Evolutionary conservation across 2,113 vertebrate genomes (phyloP).

Genomic region (Tetrax tetrax): DNA sequence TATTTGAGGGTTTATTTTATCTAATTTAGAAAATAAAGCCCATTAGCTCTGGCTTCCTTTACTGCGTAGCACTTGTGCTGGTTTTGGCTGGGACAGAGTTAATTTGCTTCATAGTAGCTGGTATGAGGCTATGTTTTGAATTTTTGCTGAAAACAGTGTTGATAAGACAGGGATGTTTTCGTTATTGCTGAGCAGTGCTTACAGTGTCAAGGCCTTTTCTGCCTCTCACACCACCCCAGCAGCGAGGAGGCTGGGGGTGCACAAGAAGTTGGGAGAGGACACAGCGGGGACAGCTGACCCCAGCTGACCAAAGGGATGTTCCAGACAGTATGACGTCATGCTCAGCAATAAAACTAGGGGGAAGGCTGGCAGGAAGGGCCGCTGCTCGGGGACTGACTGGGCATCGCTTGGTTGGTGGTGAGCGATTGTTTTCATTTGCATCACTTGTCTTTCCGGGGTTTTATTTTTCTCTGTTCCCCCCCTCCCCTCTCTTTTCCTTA

Average conservation of each 20-base stretch:
- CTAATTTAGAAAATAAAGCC: background rate
- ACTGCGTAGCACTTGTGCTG: background rate
- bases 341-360: background rate
- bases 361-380: accelerated
- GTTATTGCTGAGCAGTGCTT: background rate
- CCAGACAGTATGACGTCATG: accelerated
- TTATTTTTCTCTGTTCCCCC: background rate
- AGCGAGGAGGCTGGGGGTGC: accelerated
- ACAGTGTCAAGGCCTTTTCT: background rate
- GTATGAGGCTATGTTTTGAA: background rate
- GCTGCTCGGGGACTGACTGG: background rate
- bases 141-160: background rate
- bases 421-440: background rate
- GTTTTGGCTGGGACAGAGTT: background rate
- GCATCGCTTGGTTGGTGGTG: background rate
- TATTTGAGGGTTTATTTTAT: background rate
- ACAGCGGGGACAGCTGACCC: background rate
- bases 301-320: background rate
- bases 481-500: background rate
- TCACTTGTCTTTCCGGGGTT: background rate
- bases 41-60: background rate
- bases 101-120: background rate
- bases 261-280: background rate
- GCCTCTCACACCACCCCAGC: background rate
- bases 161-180: background rate